Evolutionary conservation across 2,797 vertebrate genomes (phyloP).

Genomic region (Sebastes matsubarae): DNA sequence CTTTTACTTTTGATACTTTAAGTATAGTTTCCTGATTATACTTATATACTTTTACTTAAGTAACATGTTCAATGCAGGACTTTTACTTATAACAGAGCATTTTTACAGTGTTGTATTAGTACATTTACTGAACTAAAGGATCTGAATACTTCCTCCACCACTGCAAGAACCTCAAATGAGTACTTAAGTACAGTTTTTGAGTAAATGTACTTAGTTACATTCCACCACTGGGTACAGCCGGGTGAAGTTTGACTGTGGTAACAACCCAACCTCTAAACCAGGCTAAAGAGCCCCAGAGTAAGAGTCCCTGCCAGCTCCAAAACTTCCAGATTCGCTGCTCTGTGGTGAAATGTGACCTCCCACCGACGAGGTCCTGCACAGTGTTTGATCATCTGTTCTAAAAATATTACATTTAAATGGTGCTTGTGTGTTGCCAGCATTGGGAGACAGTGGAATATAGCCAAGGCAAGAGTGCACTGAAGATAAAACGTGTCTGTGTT

Average conservation of each 20-base stretch:
- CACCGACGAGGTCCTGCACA: not conserved
- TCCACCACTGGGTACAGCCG: not conserved
- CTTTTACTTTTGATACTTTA: too few relatives aligned
- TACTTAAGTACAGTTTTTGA: too few relatives aligned
- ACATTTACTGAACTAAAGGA: too few relatives aligned
- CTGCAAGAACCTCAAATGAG: too few relatives aligned
- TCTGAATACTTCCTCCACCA: too few relatives aligned
- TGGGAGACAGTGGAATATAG: not conserved
- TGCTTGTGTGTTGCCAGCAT: not conserved
- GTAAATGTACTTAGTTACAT: too few relatives aligned
- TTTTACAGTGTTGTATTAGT: too few relatives aligned
- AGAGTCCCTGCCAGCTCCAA: not conserved
- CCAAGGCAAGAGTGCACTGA: not conserved
- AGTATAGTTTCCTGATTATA: too few relatives aligned
- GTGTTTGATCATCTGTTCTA: not conserved
- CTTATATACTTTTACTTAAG: too few relatives aligned
- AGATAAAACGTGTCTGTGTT: not conserved
- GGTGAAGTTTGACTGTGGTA: not conserved
- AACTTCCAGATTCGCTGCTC: not conserved
- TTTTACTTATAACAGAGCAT: too few relatives aligned
- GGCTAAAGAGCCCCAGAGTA: not conserved
- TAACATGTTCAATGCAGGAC: too few relatives aligned
- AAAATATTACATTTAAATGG: not conserved
- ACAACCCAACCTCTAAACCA: not conserved
- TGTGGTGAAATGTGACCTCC: not conserved